Conservation (phyloP, 2,113 vertebrate genomes). For the Tringa solitaria region DNA sequence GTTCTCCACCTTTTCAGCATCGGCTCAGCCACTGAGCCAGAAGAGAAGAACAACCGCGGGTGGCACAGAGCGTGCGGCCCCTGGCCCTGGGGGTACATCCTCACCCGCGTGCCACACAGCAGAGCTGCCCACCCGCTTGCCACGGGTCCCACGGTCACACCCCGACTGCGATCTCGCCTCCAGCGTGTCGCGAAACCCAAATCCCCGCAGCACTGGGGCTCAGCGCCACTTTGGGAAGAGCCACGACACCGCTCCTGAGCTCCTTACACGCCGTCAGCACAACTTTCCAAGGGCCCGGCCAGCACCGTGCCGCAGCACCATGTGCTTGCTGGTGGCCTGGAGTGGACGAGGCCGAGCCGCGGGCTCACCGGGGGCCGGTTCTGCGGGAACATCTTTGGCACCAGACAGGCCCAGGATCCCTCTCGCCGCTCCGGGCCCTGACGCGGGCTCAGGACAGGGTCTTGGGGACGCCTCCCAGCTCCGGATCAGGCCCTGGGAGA, state of each 20-base stretch:
- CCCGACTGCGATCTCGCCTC: rapidly evolving
- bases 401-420: neutral
- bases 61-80: rapidly evolving
- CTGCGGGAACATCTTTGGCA: slow-evolving; percentile 84
- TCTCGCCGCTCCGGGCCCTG: neutral
- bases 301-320: neutral
- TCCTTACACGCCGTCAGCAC: rapidly evolving
- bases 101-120: rapidly evolving
- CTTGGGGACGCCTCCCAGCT: neutral
- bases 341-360: neutral
- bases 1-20: neutral
- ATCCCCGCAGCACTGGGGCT: rapidly evolving
- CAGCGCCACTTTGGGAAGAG: neutral
- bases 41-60: no score
- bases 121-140: neutral
- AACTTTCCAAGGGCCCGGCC: neutral
- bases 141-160: rapidly evolving
- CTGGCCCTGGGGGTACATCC: rapidly evolving
- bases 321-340: rapidly evolving
- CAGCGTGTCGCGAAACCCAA: rapidly evolving
- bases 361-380: slow-evolving; percentile 86
- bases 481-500: neutral
- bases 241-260: rapidly evolving
- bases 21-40: neutral
- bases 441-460: neutral